Base-by-base conservation (phyloP, 2,113 vertebrate genomes). In the Polypterus bichir region DNA sequence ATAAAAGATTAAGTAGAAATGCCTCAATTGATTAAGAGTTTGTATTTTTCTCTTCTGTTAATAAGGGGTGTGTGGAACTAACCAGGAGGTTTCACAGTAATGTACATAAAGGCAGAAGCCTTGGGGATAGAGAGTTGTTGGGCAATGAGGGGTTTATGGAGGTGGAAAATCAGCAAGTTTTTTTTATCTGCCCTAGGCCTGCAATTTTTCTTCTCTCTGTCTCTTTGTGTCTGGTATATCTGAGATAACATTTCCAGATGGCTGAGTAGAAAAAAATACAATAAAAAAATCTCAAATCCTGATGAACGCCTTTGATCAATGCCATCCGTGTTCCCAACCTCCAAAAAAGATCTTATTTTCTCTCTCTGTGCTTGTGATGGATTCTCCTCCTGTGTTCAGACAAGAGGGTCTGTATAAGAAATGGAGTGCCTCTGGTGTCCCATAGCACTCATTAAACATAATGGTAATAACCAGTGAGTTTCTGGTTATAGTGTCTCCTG, bases 21-120 rank as follows among this genome's bases (percentile, higher is more conserved):
- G 63, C 66, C 66, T 71, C 70, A 67, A 66, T 63, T 70, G 55
- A 45, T 56, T 68, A 71, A 67, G 54, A 66, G 65, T 68, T 56
- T 47, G 47, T 5, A 7, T 44, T 57, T 9, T 46, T 72, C 67
- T 68, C 64, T 61, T 68, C 71, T 74, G 67, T 64, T 9, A 7
- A 27, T n/a, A 66, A 62, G 63, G 10, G 59, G 44, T 52, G 63
- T 54, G 49, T 49, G 47, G 49, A 64, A 27, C 27, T 27, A 27
- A 27, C 27, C 27, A 27, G 27, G 27, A 27, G 27, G 27, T 27
- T 27, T 27, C 27, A 27, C 27, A 27, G 27, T 27, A 27, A 27
- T 27, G 27, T 27, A 27, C 27, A 27, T 27, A 27, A 27, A 27
- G 27, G 27, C 27, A 27, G 27, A 27, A 27, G 27, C 27, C 27